phyloP scores from a whole-genome alignment of 2,888 invertebrate species.

The Eueremaeus valkanovi region DNA sequence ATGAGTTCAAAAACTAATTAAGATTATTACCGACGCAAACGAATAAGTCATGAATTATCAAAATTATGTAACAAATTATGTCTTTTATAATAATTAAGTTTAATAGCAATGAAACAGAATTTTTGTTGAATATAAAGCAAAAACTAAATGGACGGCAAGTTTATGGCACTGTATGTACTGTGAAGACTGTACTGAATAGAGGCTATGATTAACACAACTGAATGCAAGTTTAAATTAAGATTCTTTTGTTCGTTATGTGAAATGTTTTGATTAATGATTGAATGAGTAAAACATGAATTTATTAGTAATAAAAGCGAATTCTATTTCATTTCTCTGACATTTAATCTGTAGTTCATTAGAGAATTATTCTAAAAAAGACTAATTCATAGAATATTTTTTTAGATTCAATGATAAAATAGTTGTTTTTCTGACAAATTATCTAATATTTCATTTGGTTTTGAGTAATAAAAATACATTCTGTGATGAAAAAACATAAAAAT shows the following conservation, averaged over 20 bases:
- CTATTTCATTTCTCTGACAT: slow-evolving; percentile 18
- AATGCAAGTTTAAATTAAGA: neutral
- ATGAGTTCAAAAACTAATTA: neutral
- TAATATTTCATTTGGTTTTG: slow-evolving; percentile 22
- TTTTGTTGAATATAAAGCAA: neutral
- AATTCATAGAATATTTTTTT: neutral
- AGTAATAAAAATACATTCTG: slow-evolving; percentile 5
- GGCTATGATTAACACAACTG: neutral
- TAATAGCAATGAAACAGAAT: too few species aligned
- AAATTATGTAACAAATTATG: neutral
- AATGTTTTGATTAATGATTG: neutral
- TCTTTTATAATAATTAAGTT: slow-evolving; percentile 1
- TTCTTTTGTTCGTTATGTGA: slow-evolving; percentile 5
- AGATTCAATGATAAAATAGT: neutral
- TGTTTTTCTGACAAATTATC: slow-evolving; percentile 24
- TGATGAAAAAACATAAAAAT: slow-evolving; percentile 6
- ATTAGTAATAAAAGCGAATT: neutral
- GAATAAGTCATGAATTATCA: neutral
- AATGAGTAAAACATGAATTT: slow-evolving; percentile 14
- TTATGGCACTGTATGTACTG: neutral
- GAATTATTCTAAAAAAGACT: neutral
- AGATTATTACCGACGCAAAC: neutral
- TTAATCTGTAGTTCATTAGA: slow-evolving; percentile 2
- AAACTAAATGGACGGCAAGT: neutral
- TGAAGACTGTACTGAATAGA: too few species aligned